Evolutionary conservation across 2,888 invertebrate species (phyloP), one percentile per base, ranked within the genome.

Genomic region (Invenusta paracnida): DNA sequence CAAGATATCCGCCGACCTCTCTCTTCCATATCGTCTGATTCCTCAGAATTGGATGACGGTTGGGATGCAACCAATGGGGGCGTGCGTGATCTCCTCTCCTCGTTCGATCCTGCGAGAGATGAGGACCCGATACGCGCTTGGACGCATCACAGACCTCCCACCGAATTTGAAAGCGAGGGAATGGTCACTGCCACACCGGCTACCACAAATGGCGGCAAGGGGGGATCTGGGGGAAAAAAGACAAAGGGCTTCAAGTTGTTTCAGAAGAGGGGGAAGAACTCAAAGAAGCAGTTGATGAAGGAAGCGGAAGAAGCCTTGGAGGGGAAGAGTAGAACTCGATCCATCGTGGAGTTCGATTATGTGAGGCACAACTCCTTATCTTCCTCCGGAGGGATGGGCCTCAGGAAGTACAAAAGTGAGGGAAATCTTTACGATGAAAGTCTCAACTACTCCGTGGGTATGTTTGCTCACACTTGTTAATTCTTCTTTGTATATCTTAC

Each of bases 371-470:
- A 5, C 11, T n/a, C 73, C 23, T n/a, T n/a, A n/a, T n/a, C n/a
- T n/a, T n/a, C n/a, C n/a, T 48, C 48, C 48, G 11, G 48, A 11
- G 48, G 48, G 17, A 2, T 5, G 27, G 73, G 73, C 17, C 73
- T 73, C 2, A 73, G 73, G 73, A 73, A 73, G 73, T 73, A 13
- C 73, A 73, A 73, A 23, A 73, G 73, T 25, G 73, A 73, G 27
- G 73, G 73, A 2, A 73, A 73, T 23, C 27, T 73, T 5, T 23
- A 73, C 27, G 73, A 73, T 25, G 73, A 73, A 5, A 23, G 48
- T 48, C 5, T 48, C 17, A 48, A 48, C 48, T 48, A 17, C 17
- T 5, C 5, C 48, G 48, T 17, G 48, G 17, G 5, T 48, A 17
- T 48, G 48, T 11, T 48, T 48, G 48, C 5, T 48, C 17, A 17